Percentiles rank a stretch among this genome's conserved stretches.
Evolutionary conservation across 1,140 invertebrate species (phyloP).

Genomic region (Neodiprion pinetum): DNA sequence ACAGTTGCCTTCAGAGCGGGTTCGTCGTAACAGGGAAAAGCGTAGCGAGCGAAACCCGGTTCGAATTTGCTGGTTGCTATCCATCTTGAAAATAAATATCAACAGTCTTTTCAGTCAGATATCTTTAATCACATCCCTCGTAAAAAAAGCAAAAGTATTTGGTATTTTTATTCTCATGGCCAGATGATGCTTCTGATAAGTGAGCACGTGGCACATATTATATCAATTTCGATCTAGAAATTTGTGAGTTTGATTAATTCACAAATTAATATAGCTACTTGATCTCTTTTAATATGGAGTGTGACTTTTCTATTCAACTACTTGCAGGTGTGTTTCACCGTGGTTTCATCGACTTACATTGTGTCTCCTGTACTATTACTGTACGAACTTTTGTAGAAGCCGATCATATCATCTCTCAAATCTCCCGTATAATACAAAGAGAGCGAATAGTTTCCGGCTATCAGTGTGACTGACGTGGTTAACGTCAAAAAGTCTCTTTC

Average conservation of each 20-base stretch:
- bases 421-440: conserved; percentile 33
- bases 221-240: too few relatives aligned
- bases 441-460: conserved; percentile 52
- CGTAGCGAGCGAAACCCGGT: conserved; percentile 75
- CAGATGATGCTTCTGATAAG: too few relatives aligned
- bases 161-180: too few relatives aligned
- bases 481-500: background rate
- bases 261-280: too few relatives aligned
- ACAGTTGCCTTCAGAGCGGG: conserved; percentile 79
- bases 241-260: too few relatives aligned
- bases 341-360: conserved; percentile 24
- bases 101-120: background rate
- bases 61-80: conserved; percentile 80
- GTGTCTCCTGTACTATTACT: conserved; percentile 36
- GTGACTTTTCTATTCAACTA: too few relatives aligned
- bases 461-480: background rate
- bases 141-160: too few relatives aligned
- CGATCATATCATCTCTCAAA: conserved; percentile 54
- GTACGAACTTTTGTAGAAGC: conserved; percentile 71
- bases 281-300: too few relatives aligned
- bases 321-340: too few relatives aligned
- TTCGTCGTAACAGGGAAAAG: conserved; percentile 89
- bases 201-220: too few relatives aligned
- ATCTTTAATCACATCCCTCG: too few relatives aligned
- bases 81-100: conserved; percentile 58